Conservation (phyloP, 2,113 vertebrate species). For the Phodopus roborovskii region DNA sequence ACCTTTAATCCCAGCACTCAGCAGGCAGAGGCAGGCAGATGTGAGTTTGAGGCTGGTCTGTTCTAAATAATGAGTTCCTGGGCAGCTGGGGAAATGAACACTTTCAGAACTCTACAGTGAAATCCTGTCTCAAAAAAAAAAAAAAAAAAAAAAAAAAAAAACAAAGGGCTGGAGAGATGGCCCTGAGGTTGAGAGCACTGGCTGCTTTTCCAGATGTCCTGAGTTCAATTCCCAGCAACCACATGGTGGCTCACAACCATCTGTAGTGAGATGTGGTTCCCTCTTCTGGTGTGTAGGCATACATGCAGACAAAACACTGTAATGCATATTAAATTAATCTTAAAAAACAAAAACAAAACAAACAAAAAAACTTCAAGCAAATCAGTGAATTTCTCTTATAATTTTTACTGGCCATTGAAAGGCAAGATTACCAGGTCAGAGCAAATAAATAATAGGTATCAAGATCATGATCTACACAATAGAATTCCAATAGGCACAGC, state of each 20-base stretch:
- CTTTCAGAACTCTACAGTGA: background rate
- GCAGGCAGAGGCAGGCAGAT: background rate
- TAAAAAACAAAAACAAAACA: too few species aligned
- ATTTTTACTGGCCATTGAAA: background rate
- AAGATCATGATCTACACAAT: background rate
- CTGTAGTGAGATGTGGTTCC: too few species aligned
- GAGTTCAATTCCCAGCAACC: too few species aligned
- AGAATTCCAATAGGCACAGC: background rate
- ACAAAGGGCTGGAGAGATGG: too few species aligned
- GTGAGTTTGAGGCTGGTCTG: background rate
- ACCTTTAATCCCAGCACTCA: background rate
- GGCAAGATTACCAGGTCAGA: background rate
- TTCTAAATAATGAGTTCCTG: background rate
- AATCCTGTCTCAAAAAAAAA: background rate
- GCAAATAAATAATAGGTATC: background rate
- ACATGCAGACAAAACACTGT: too few species aligned
- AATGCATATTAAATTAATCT: too few species aligned
- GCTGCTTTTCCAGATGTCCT: too few species aligned
- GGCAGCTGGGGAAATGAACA: background rate
- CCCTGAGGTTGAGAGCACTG: too few species aligned
- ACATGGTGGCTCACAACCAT: too few species aligned
- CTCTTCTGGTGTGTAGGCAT: too few species aligned
- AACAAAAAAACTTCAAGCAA: background rate
- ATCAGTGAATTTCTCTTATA: background rate
- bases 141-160: too few species aligned